Conservation (phyloP, 1,140 invertebrate genomes). For the Chironomus tepperi region DNA sequence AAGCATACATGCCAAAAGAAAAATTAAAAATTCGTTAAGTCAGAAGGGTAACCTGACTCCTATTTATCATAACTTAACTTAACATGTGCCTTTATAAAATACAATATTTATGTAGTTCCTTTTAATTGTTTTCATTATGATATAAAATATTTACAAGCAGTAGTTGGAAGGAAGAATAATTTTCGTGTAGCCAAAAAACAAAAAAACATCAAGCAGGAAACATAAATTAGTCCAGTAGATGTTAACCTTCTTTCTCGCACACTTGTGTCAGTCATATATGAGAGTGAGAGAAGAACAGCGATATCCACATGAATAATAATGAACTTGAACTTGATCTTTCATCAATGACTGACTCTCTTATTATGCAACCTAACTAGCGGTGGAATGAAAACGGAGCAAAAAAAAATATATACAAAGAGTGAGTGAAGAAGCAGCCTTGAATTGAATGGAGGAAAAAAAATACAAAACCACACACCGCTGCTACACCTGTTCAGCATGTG, state of each 20-base stretch:
- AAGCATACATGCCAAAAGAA: too few species aligned
- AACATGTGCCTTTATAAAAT: too few species aligned
- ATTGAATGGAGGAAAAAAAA: neutral
- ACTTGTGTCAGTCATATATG: neutral
- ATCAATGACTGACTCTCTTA: neutral
- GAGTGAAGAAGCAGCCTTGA: neutral
- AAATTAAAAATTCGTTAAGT: too few species aligned
- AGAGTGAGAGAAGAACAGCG: neutral
- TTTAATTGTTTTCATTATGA: neutral
- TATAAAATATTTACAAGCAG: neutral
- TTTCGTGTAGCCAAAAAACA: neutral
- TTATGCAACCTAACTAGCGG: neutral
- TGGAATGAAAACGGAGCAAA: neutral
- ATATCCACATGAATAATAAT: neutral
- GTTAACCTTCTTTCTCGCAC: neutral
- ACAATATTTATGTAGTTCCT: too few species aligned
- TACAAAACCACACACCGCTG: neutral
- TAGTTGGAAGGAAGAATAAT: neutral
- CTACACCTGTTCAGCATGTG: neutral
- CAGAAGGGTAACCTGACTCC: too few species aligned
- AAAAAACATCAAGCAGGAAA: neutral
- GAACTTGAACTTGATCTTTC: conserved; percentile 12
- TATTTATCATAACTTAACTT: too few species aligned
- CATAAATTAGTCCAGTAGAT: neutral
- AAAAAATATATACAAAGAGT: neutral